Evolutionary conservation across 2,113 vertebrate species (phyloP).

Genomic region (Plecturocebus donacophilus): DNA sequence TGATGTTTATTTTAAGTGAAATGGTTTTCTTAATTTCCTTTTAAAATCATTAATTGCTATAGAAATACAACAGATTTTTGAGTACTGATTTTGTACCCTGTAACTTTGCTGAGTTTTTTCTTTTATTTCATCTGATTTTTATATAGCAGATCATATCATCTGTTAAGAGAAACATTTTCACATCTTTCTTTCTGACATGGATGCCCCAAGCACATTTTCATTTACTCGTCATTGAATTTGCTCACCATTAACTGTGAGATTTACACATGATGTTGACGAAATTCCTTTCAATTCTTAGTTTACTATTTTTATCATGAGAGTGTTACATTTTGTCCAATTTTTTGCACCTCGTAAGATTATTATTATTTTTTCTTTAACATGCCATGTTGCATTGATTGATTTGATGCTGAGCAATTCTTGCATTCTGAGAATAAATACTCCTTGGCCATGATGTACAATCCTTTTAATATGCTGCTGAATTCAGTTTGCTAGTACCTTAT

Average conservation of each 20-base stretch:
- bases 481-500: not conserved
- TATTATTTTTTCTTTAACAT: not conserved
- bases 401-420: not conserved
- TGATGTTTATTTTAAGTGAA: not conserved
- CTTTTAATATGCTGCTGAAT: not conserved
- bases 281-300: not conserved
- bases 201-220: not conserved
- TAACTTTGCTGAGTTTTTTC: not conserved
- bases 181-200: not conserved
- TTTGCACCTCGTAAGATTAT: not conserved
- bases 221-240: not conserved
- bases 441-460: not conserved
- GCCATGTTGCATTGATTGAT: not conserved
- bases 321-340: not conserved
- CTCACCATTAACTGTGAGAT: not conserved
- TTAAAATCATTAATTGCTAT: not conserved
- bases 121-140: too few species aligned
- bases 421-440: not conserved
- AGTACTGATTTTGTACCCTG: not conserved
- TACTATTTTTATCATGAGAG: not conserved
- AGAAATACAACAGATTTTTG: not conserved
- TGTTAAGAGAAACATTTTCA: not conserved
- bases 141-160: not conserved
- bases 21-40: not conserved
- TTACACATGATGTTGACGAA: not conserved